Evolutionary conservation across 2,113 vertebrate species (phyloP), one percentile per base, ranked within the genome.

Genomic region (Carassius carassius): DNA sequence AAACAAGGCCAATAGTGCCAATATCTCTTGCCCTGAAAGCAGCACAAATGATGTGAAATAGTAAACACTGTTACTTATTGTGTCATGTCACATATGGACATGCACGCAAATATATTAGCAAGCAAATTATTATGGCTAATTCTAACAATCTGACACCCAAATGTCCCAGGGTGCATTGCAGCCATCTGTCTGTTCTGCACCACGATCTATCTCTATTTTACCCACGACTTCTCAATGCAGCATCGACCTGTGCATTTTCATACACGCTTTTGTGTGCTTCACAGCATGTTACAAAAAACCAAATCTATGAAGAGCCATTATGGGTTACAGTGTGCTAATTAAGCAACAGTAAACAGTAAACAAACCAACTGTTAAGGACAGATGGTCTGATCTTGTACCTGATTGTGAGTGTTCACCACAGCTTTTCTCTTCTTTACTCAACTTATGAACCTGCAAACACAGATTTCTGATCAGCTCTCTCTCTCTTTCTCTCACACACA

Each of bases 351-450:
- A 79, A 16, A 37, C 12, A 75, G 44, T 49, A 49, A 21, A 35
- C 47, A 73, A 17, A 75, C 4, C 83, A 7, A 81, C n/a, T 1
- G 14, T 17, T 10, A 69, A 67, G 1, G 23, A 35, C 25, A 69
- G 54, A 44, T 1, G 1, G 41, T 23, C 19, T 37, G 12, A 6
- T 54, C 16, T 25, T 32, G 60, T 91, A 98, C 98, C 98, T 97
- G 97, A 93, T 63, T 96, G 96, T 86, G 94, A 93, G 88, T 94
- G 94, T 83, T 97, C 97, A 89, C 93, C 96, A 21, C 94, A 88
- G 86, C 91, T 90, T 88, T 93, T 92, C 23, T 96, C 95, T 49
- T 98, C 97, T 88, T 78, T 93, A 85, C 93, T 95, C 90, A 93
- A 90, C 91, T 94, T 97, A 93, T 93, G 92, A 84, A 95, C 92